These are phyloP conservation scores for Plumapathes pennacea DNA, from an alignment of 92 coral and sea anemone genomes.

Conservation along the genomic window DNA sequence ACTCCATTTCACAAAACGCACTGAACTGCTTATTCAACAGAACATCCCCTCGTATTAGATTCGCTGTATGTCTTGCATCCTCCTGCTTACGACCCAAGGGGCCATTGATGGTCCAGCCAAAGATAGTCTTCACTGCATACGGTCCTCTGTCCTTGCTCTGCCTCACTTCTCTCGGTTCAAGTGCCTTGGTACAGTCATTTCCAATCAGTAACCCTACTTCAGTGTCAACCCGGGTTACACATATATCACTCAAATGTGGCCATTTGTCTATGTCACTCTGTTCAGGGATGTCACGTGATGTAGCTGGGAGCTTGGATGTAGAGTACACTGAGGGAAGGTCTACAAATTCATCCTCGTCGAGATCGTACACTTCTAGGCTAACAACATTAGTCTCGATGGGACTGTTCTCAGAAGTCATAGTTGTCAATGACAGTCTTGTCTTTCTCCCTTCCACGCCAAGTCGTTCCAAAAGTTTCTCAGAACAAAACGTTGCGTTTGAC, in stretches of 20 bases:
- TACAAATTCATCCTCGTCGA: slow-evolving; percentile 25
- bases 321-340: slow-evolving; percentile 45
- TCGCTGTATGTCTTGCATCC: slow-evolving; percentile 10
- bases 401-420: slow-evolving; percentile 38
- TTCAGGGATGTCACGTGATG: slow-evolving; percentile 23
- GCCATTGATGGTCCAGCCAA: slow-evolving; percentile 75
- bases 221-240: slow-evolving; percentile 27
- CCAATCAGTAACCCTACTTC: slow-evolving; percentile 49
- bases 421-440: slow-evolving; percentile 34
- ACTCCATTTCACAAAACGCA: slow-evolving; percentile 54
- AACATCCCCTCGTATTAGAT: slow-evolving; percentile 18
- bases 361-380: slow-evolving; percentile 43
- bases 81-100: slow-evolving; percentile 68
- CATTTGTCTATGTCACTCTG: slow-evolving; percentile 50
- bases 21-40: slow-evolving; percentile 39
- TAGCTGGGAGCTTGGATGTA: slow-evolving; percentile 35
- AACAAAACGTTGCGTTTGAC: slow-evolving; percentile 51
- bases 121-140: slow-evolving; percentile 44
- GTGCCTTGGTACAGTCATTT: slow-evolving; percentile 45
- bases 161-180: slow-evolving; percentile 54
- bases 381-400: slow-evolving; percentile 21
- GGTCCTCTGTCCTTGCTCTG: slow-evolving; percentile 51
- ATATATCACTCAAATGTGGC: slow-evolving; percentile 28
- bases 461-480: slow-evolving; percentile 37
- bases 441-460: slow-evolving; percentile 35